Evolutionary conservation across 1,140 invertebrate genomes (phyloP).

Genomic region (Zelostemma sp.): DNA sequence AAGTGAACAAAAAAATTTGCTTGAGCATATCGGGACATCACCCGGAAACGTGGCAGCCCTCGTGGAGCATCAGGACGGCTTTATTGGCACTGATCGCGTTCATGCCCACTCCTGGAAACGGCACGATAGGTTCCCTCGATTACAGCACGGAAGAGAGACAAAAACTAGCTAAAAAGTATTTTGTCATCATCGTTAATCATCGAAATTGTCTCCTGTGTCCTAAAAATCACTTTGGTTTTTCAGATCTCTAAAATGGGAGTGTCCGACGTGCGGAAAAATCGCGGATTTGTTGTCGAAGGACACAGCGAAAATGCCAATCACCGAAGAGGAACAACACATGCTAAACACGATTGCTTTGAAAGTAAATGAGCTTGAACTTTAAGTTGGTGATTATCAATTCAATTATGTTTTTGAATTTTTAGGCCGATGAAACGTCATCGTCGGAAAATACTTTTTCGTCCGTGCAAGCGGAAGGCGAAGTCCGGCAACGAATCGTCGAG

Average conservation of each 20-base stretch:
- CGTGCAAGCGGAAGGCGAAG: conserved; percentile 46
- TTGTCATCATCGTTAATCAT: not conserved
- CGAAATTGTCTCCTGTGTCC: too few species aligned
- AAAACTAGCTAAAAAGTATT: conserved; percentile 82
- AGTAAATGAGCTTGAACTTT: conserved; percentile 37
- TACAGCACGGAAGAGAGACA: conserved; percentile 88
- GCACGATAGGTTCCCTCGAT: conserved; percentile 92
- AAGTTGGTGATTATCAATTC: not conserved
- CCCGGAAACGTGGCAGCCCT: conserved; percentile 97
- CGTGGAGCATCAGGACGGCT: conserved; percentile 96
- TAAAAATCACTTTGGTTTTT: conserved; percentile 17
- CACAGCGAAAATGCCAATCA: conserved; percentile 59
- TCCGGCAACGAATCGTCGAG: conserved; percentile 58
- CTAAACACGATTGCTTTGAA: conserved; percentile 68
- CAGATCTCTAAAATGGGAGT: conserved; percentile 66
- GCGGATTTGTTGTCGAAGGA: conserved; percentile 62
- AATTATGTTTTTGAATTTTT: conserved; percentile 17
- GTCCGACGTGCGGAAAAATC: conserved; percentile 64
- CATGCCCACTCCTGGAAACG: conserved; percentile 90
- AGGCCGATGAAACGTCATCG: conserved; percentile 61
- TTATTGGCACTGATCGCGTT: conserved; percentile 93
- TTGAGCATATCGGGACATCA: conserved; percentile 97
- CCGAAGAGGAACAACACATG: conserved; percentile 67
- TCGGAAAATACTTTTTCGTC: conserved; percentile 41
- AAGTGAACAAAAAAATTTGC: conserved; percentile 95